Evolutionary conservation across 37 sponge, comb jelly and placozoan genomes (phyloP).

Genomic region (Petrosia ficiformis): DNA sequence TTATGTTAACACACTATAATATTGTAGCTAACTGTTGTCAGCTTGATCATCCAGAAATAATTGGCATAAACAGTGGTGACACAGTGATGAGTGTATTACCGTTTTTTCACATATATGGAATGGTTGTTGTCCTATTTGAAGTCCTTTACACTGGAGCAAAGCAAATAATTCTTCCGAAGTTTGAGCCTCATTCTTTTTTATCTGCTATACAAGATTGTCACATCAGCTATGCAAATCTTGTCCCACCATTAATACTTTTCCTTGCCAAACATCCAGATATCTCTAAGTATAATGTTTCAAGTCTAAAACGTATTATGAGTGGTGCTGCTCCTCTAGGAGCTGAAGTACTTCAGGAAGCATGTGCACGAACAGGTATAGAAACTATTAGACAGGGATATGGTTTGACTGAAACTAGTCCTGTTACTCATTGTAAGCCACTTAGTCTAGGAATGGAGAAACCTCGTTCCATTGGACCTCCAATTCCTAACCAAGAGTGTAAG

Average conservation of each 20-base stretch:
- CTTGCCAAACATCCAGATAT: slow-evolving; percentile 79
- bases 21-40: slow-evolving; percentile 57
- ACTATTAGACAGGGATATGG: slow-evolving; percentile 76
- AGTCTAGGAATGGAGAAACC: slow-evolving; percentile 19
- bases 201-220: slow-evolving; percentile 42
- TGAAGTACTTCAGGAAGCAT: slow-evolving; percentile 50
- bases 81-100: slow-evolving; percentile 56
- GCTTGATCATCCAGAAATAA: slow-evolving; percentile 32
- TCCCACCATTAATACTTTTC: slow-evolving; percentile 82
- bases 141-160: slow-evolving; percentile 50
- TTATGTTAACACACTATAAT: slow-evolving; percentile 79
- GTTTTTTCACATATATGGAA: slow-evolving; percentile 84
- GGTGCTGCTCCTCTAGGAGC: slow-evolving; percentile 88
- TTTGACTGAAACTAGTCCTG: slow-evolving; percentile 80
- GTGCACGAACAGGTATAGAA: slow-evolving; percentile 26
- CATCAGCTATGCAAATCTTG: slow-evolving; percentile 46
- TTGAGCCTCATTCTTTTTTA: slow-evolving; percentile 73
- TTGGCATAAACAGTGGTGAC: not conserved
- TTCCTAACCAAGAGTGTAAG: slow-evolving; percentile 42
- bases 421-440: slow-evolving; percentile 40
- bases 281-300: slow-evolving; percentile 75
- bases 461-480: slow-evolving; percentile 52
- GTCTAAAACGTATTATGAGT: slow-evolving; percentile 40
- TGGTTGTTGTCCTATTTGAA: slow-evolving; percentile 42
- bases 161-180: slow-evolving; percentile 60